Evolutionary conservation across 2,888 invertebrate species (phyloP), one percentile per base, ranked within the genome.

Genomic region (Ennomos quercinarius): DNA sequence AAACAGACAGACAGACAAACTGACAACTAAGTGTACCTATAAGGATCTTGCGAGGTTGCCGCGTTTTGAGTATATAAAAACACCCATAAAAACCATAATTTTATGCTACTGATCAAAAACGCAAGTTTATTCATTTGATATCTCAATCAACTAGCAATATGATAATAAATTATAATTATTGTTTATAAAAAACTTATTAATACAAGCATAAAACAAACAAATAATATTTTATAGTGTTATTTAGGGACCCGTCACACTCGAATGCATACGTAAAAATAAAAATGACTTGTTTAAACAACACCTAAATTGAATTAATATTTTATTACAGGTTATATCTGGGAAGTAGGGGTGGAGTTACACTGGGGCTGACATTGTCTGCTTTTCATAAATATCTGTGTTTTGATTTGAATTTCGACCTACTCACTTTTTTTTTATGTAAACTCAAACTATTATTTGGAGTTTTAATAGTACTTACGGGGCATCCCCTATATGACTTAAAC

Each of bases 241-340:
- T 61, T 51, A 50, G 60, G 46, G 49, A 41, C 59, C 53, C 52
- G 57, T 40, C 61, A 56, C 51, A 52, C 45, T 57, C 50, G 48
- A 45, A 58, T 58, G 44, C 48, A 51, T 51, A 56, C 52, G 63
- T 70, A 63, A 64, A 56, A 64, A 60, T 61, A 59, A 64, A 64
- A 46, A 64, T 56, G 56, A 57, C 57, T 58, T 59, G 66, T 61
- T 65, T 45, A 50, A 64, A 67, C 64, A 64, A 68, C 65, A 62
- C 61, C 58, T 62, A 62, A 67, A 68, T 64, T 67, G 66, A 68
- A 67, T 68, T 61, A 66, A 68, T 70, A 62, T 64, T 66, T 68
- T 68, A 66, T 67, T 66, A 58, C 65, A 43, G 51, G 49, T 64
- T 47, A 39, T 42, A 44, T 59, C 49, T 57, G 45, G 50, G 38